A percentile compares a stretch with the other conserved stretches of the same genome.
phyloP scores from a whole-genome alignment of 2,888 invertebrate species.

The Alviniconcha strummeri region DNA sequence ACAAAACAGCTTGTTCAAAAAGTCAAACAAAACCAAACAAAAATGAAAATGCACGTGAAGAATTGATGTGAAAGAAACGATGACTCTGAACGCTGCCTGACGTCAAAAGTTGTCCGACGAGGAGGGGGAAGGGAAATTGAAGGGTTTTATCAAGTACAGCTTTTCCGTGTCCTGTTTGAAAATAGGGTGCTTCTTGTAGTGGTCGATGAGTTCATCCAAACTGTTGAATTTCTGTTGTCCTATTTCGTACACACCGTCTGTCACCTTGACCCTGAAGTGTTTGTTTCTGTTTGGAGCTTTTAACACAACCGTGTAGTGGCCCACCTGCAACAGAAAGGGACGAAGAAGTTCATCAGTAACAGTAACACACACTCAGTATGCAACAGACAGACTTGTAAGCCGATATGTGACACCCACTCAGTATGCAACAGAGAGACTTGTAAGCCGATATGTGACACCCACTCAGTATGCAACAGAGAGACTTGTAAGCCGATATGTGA shows the following conservation, averaged over 20 bases:
- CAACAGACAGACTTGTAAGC: too few species aligned
- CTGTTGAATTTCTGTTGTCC: constrained; percentile 98
- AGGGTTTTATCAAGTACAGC: constrained; percentile 94
- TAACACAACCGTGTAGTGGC: constrained; percentile 97
- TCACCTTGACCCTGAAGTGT: constrained; percentile 97
- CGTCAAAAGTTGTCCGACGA: constrained; percentile 33
- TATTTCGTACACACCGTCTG: constrained; percentile 89
- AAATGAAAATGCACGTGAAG: background rate
- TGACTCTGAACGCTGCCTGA: constrained; percentile 13
- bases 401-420: too few species aligned
- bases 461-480: too few species aligned
- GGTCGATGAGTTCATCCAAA: constrained; percentile 96
- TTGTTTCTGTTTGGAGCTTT: constrained; percentile 98
- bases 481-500: too few species aligned
- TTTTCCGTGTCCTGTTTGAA: constrained; percentile 93
- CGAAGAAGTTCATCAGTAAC: too few species aligned
- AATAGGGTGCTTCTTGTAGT: constrained; percentile 99
- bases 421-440: too few species aligned
- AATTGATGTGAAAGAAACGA: background rate
- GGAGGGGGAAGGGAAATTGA: constrained; percentile 73
- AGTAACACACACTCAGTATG: too few species aligned
- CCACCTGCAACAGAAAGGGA: constrained; percentile 81
- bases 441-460: too few species aligned
- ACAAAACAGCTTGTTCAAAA: too few species aligned
- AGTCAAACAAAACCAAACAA: background rate